Percentiles rank a stretch among this genome's conserved stretches.
Conservation (phyloP, 2,888 invertebrate genomes). For the Drosophila histrio region DNA sequence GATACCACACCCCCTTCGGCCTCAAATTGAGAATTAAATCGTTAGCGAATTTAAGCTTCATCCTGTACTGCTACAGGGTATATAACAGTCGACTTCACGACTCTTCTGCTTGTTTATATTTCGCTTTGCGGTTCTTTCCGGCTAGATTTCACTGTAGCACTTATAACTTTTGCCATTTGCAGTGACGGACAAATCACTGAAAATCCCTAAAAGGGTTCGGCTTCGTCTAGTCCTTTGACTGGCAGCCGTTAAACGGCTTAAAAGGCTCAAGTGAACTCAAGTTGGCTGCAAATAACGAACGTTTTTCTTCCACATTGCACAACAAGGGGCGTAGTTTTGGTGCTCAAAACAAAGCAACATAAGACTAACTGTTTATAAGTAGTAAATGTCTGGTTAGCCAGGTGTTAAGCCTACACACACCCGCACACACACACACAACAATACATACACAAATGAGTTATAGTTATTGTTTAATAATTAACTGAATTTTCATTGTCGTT, state of each 20-base stretch:
- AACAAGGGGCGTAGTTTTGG: conserved; percentile 22
- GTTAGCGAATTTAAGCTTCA: too few species aligned
- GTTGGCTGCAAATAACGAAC: conserved; percentile 25
- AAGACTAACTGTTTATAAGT: conserved; percentile 23
- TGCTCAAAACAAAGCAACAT: not conserved
- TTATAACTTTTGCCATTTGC: conserved; percentile 9
- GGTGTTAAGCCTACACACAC: conserved; percentile 39
- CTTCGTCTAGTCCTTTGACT: conserved; percentile 28
- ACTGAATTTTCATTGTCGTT: conserved; percentile 13
- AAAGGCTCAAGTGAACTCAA: conserved; percentile 60
- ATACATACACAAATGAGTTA: conserved; percentile 10
- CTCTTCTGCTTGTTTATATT: too few species aligned
- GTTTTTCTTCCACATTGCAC: conserved; percentile 54
- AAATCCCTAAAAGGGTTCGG: conserved; percentile 24
- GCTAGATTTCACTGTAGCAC: conserved; percentile 47
- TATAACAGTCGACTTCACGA: too few species aligned
- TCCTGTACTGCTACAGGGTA: too few species aligned
- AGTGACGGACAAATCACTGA: conserved; percentile 16
- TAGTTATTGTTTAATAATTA: conserved; percentile 5
- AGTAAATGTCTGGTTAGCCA: conserved; percentile 45
- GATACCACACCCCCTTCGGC: too few species aligned
- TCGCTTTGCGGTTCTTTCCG: not conserved
- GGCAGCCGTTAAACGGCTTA: conserved; percentile 59
- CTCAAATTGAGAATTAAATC: too few species aligned
- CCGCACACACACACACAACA: not conserved